These are phyloP conservation scores for Talpa occidentalis DNA, from an alignment of 2,113 vertebrate species.

Conservation along the genomic window DNA sequence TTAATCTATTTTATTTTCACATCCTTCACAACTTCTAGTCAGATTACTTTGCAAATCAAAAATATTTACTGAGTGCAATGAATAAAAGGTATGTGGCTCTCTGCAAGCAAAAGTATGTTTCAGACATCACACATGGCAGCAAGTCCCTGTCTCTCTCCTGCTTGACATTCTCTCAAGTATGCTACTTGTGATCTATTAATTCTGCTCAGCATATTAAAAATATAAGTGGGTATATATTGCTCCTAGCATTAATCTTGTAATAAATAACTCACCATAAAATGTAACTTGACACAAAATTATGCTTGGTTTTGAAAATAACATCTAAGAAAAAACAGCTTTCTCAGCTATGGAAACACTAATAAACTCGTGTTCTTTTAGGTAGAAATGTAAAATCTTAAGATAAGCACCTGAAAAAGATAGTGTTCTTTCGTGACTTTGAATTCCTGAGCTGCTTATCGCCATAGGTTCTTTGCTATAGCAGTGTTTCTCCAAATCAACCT, in stretches of 20 bases:
- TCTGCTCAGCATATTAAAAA: background rate
- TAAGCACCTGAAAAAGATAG: background rate
- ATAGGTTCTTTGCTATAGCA: background rate
- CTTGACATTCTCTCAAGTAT: background rate
- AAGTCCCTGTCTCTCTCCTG: background rate
- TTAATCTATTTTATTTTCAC: background rate
- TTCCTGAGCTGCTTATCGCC: background rate
- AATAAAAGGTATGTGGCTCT: background rate
- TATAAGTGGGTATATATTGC: background rate
- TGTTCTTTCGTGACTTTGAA: background rate
- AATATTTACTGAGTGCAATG: background rate
- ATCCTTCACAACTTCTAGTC: background rate
- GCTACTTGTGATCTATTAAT: background rate
- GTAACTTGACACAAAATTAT: background rate
- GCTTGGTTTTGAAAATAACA: conserved; percentile 2
- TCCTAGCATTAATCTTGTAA: background rate
- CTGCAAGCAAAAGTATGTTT: background rate
- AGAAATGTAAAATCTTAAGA: conserved; percentile 19
- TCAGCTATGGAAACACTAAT: background rate
- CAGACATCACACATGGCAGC: background rate
- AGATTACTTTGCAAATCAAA: conserved; percentile 10
- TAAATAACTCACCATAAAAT: background rate
- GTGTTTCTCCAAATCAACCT: background rate
- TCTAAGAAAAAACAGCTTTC: background rate
- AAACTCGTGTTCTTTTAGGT: background rate